A percentile compares a stretch with the other conserved stretches of the same genome.
phyloP scores from a whole-genome alignment of 2,888 invertebrate species.

The Stenichneumon culpator region DNA sequence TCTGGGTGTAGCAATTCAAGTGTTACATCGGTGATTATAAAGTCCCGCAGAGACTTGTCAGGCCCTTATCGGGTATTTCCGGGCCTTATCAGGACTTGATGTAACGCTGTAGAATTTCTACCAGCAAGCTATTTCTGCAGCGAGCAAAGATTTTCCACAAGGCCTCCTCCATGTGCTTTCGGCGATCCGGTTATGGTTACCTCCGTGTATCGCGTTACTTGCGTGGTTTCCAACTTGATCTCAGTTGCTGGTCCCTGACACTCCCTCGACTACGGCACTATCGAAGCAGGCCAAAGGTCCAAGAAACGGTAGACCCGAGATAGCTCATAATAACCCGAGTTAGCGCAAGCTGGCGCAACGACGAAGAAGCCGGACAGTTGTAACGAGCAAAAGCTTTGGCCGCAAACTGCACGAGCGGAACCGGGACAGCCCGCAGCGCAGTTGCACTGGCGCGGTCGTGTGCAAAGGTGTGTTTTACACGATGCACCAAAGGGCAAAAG shows the following conservation, averaged over 20 bases:
- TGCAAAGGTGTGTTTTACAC: slow-evolving; percentile 40
- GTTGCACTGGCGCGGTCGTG: slow-evolving; percentile 16
- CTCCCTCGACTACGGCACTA: neutral
- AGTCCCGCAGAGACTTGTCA: no score
- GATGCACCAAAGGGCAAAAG: slow-evolving; percentile 40
- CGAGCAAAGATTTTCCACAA: neutral
- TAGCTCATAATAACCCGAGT: slow-evolving; percentile 43
- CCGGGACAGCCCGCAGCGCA: slow-evolving; percentile 21
- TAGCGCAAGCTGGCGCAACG: slow-evolving; percentile 28
- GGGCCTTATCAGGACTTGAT: no score
- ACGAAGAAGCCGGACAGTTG: slow-evolving; percentile 32
- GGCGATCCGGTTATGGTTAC: slow-evolving; percentile 1
- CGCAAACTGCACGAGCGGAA: slow-evolving; percentile 14
- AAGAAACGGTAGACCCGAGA: slow-evolving; percentile 32
- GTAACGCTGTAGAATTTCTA: neutral
- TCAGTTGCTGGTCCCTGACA: neutral
- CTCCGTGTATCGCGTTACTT: slow-evolving; percentile 11
- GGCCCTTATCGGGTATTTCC: no score
- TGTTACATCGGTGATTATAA: no score
- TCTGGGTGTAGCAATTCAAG: no score
- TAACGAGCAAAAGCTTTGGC: slow-evolving; percentile 57
- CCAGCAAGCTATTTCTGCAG: neutral
- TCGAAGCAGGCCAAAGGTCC: slow-evolving; percentile 24
- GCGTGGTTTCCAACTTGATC: slow-evolving; percentile 16
- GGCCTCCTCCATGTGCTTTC: slow-evolving; percentile 2